A percentile compares a stretch with the other conserved stretches of the same genome.
Conservation (phyloP, 2,888 invertebrate species). For the Phorcus lineatus region DNA sequence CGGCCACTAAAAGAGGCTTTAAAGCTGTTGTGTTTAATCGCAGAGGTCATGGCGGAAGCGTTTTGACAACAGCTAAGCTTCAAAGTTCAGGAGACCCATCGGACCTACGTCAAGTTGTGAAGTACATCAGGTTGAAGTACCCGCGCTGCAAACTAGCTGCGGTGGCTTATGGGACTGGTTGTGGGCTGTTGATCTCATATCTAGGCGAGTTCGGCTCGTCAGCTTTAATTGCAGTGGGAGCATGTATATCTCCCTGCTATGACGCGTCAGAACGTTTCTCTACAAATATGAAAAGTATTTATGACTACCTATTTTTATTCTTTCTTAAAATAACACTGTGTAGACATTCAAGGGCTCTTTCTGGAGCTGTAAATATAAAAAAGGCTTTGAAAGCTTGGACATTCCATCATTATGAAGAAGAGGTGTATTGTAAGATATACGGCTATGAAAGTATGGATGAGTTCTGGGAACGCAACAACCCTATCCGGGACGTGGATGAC, state of each 20-base stretch:
- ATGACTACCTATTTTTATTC: conserved; percentile 56
- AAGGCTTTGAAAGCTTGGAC: conserved; percentile 54
- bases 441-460: conserved; percentile 53
- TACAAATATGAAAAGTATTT: conserved; percentile 51
- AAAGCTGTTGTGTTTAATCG: conserved; percentile 68
- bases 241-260: conserved; percentile 68
- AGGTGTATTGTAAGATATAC: conserved; percentile 60
- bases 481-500: conserved; percentile 71
- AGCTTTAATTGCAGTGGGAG: conserved; percentile 57
- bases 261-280: conserved; percentile 53
- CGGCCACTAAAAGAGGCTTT: conserved; percentile 55
- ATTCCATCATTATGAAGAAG: conserved; percentile 60
- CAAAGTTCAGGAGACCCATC: conserved; percentile 67
- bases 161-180: conserved; percentile 66
- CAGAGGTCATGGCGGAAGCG: conserved; percentile 66
- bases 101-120: conserved; percentile 65
- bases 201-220: conserved; percentile 72
- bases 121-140: conserved; percentile 59
- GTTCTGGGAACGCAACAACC: conserved; percentile 70
- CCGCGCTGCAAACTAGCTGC: conserved; percentile 58
- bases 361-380: conserved; percentile 55
- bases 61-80: conserved; percentile 65
- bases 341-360: conserved; percentile 56
- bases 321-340: conserved; percentile 57
- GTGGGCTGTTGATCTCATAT: conserved; percentile 68